These are phyloP conservation scores for Brachyrhaphis roseni DNA, from an alignment of 2,797 vertebrate species.

Conservation along the genomic window DNA sequence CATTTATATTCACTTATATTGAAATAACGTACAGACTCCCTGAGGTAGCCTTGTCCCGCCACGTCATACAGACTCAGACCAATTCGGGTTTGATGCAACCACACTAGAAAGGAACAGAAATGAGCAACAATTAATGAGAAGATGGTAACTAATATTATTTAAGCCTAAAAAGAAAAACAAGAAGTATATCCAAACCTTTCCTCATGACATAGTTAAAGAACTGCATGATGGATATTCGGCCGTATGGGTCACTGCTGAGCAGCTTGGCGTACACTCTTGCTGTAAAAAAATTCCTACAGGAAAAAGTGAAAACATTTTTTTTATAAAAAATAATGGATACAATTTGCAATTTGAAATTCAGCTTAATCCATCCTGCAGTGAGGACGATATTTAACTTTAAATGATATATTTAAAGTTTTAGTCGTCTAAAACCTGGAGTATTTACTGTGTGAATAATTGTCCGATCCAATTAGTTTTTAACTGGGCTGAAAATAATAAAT, in stretches of 20 bases:
- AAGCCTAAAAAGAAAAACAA: background rate
- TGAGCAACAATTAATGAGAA: background rate
- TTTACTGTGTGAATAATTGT: background rate
- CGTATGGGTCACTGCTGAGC: constrained; percentile 91
- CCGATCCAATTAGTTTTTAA: background rate
- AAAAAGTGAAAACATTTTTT: constrained; percentile 30
- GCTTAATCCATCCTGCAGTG: background rate
- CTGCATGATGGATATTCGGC: constrained; percentile 98
- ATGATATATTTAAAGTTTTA: background rate
- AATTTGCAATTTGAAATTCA: background rate
- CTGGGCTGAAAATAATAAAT: background rate
- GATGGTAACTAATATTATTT: background rate
- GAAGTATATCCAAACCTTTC: constrained; percentile 84
- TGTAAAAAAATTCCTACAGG: constrained; percentile 91
- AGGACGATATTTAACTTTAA: no score
- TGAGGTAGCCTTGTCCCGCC: constrained; percentile 95
- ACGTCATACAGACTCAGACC: constrained; percentile 98
- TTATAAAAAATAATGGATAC: no score
- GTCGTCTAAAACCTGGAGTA: background rate
- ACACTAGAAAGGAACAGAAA: constrained; percentile 80
- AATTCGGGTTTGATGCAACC: constrained; percentile 98
- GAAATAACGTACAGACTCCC: constrained; percentile 90
- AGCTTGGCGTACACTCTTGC: constrained; percentile 96
- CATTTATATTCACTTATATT: background rate
- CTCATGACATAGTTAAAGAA: constrained; percentile 99